These are phyloP conservation scores for Ploceus nigricollis DNA, from an alignment of 2,113 vertebrate genomes.

Conservation along the genomic window DNA sequence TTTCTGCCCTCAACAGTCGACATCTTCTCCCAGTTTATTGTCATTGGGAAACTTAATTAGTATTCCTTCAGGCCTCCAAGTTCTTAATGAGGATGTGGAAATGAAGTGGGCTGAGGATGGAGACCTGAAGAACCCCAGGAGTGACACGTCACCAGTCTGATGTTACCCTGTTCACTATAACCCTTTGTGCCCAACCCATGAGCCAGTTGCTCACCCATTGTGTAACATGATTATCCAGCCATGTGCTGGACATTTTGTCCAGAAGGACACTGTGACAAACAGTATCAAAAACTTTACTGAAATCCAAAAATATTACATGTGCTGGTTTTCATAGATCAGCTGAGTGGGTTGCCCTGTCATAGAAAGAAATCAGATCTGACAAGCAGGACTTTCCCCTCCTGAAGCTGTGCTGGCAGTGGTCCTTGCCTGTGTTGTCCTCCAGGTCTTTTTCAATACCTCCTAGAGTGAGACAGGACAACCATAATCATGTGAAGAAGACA, in stretches of 20 bases:
- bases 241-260: neutral
- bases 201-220: neutral
- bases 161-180: neutral
- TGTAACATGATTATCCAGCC: neutral
- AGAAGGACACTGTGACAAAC: no score
- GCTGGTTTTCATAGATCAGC: neutral
- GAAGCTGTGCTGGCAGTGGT: neutral
- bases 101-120: no score
- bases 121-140: neutral
- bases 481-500: neutral
- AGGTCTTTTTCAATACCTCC: neutral
- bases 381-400: neutral
- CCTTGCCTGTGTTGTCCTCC: fast-evolving
- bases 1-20: fast-evolving
- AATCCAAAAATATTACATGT: neutral
- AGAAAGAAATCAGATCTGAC: neutral
- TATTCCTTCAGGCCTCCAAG: neutral
- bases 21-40: neutral
- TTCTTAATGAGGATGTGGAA: neutral
- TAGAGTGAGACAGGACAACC: neutral
- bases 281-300: neutral
- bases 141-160: no score
- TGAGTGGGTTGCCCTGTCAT: neutral
- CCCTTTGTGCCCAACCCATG: fast-evolving
- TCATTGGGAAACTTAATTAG: fast-evolving